Percentiles rank a stretch among this genome's conserved stretches.
Conservation (phyloP, 1,140 invertebrate genomes). For the Tribolium madens region DNA sequence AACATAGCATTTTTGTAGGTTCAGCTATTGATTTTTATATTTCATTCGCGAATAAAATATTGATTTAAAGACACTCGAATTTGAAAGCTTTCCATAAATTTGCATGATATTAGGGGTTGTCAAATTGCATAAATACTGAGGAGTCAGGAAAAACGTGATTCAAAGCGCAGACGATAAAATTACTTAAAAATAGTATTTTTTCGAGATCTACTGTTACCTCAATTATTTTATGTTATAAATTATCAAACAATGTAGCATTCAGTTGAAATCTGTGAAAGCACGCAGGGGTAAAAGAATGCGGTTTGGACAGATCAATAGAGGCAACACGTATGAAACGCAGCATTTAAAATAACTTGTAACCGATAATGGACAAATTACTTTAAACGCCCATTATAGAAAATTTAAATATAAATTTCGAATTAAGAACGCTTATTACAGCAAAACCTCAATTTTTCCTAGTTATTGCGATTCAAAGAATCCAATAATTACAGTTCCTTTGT, state of each 20-base stretch:
- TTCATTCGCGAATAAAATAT: background rate
- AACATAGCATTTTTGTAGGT: background rate
- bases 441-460: background rate
- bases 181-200: background rate
- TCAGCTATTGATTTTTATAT: background rate
- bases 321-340: background rate
- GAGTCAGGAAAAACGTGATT: background rate
- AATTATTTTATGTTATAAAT: constrained; percentile 14
- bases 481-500: constrained; percentile 12
- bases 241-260: background rate
- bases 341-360: background rate
- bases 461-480: background rate
- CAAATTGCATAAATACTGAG: constrained; percentile 3
- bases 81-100: constrained; percentile 20
- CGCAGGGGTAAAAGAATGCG: constrained; percentile 24
- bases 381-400: too few species aligned
- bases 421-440: background rate
- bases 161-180: too few species aligned
- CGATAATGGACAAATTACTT: background rate
- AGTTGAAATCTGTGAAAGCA: constrained; percentile 3
- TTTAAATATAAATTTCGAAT: background rate
- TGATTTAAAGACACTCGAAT: constrained; percentile 12
- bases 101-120: background rate
- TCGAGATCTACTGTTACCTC: background rate
- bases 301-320: constrained; percentile 18